phyloP scores from a whole-genome alignment of 2,888 invertebrate species.

The Matsumyia berberina region DNA sequence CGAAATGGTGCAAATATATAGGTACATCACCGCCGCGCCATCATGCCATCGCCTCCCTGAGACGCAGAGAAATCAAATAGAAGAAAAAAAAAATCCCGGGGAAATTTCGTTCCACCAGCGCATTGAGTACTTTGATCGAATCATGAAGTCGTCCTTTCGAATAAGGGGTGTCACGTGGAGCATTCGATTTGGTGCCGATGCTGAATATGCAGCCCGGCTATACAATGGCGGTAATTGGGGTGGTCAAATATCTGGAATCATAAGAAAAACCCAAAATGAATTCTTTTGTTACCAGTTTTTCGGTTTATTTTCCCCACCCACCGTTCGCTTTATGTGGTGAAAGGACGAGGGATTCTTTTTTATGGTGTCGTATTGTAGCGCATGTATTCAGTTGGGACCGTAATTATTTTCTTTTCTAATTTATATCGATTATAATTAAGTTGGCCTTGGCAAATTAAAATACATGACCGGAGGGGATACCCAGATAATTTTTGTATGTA shows the following conservation, averaged over 20 bases:
- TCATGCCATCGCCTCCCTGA: neutral
- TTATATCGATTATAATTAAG: constrained; percentile 74
- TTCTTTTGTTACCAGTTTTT: constrained; percentile 32
- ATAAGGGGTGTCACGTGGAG: constrained; percentile 6
- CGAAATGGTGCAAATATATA: constrained; percentile 27
- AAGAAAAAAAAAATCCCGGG: constrained; percentile 20
- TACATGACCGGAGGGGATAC: constrained; percentile 65
- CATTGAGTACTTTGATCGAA: constrained; percentile 52
- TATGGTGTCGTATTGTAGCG: constrained; percentile 24
- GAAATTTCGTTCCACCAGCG: constrained; percentile 23
- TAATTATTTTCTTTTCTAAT: constrained; percentile 68
- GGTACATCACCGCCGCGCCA: neutral
- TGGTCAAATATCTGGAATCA: constrained; percentile 69
- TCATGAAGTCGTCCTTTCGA: constrained; percentile 32
- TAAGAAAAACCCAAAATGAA: constrained; percentile 48
- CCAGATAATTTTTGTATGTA: constrained; percentile 15
- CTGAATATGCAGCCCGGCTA: constrained; percentile 30
- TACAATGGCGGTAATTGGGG: constrained; percentile 66
- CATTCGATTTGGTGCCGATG: constrained; percentile 20
- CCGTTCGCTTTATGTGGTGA: constrained; percentile 30
- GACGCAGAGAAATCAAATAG: constrained; percentile 37
- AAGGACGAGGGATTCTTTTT: constrained; percentile 32
- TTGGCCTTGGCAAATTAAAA: constrained; percentile 69
- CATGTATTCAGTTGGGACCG: constrained; percentile 41
- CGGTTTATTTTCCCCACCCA: neutral